Percentiles rank a stretch among this genome's conserved stretches.
Evolutionary conservation across 2,113 vertebrate species (phyloP).

Genomic region (Sigmodon hispidus): DNA sequence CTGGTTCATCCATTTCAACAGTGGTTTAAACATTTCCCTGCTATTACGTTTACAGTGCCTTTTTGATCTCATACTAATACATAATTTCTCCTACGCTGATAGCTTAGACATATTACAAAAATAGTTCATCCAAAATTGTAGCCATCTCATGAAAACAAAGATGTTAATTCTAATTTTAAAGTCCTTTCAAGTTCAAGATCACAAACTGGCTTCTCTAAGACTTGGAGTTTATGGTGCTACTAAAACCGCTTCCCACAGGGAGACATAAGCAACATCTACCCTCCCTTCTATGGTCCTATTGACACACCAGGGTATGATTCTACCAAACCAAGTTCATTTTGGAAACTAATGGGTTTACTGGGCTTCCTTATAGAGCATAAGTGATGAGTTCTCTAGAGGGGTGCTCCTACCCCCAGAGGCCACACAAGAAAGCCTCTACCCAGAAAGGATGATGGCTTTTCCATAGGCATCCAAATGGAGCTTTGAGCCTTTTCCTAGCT

Average conservation of each 20-base stretch:
- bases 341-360: neutral
- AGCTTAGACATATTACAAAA: neutral
- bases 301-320: no score
- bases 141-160: constrained; percentile 43
- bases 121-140: constrained; percentile 26
- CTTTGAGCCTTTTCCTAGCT: neutral
- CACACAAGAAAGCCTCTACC: neutral
- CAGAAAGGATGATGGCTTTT: neutral
- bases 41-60: neutral
- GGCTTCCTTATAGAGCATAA: neutral
- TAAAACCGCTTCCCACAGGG: neutral
- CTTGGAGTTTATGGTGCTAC: neutral
- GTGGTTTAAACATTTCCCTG: neutral
- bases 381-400: neutral
- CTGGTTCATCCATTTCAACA: neutral
- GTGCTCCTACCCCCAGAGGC: neutral
- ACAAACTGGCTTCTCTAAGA: neutral
- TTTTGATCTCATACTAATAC: neutral
- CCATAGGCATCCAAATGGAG: neutral
- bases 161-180: constrained; percentile 29
- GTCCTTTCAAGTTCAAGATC: constrained; percentile 37
- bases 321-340: neutral
- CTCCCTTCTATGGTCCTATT: neutral
- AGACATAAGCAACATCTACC: neutral
- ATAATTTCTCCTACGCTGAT: neutral